Conservation (phyloP, 2,888 invertebrate genomes). For the Cryptocephalus moraei region DNA sequence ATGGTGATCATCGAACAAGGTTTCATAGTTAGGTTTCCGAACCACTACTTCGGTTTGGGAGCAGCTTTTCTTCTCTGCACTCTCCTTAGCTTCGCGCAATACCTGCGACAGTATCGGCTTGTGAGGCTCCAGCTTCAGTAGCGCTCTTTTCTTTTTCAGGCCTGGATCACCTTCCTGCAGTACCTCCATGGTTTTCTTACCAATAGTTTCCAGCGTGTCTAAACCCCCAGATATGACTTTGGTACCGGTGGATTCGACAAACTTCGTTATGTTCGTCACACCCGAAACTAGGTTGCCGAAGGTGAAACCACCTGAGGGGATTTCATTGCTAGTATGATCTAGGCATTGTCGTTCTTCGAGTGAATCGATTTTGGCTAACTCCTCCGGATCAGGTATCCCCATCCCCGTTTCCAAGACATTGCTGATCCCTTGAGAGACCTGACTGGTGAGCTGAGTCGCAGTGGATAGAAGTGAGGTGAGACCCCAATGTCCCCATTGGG, state of each 20-base stretch:
- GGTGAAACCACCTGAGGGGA: conserved; percentile 38
- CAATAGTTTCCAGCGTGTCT: conserved; percentile 85
- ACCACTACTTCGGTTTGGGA: conserved; percentile 40
- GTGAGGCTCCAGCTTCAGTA: conserved; percentile 50
- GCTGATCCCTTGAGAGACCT: conserved; percentile 71
- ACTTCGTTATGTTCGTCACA: conserved; percentile 50
- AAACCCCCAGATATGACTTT: conserved; percentile 66
- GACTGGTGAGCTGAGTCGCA: conserved; percentile 66
- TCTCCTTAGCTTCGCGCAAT: conserved; percentile 62
- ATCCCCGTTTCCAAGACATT: conserved; percentile 71
- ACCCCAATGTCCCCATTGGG: conserved; percentile 65
- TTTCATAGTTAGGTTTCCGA: conserved; percentile 56
- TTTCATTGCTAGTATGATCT: not conserved
- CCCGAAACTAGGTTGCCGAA: conserved; percentile 57
- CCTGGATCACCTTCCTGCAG: conserved; percentile 89
- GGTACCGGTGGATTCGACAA: conserved; percentile 53
- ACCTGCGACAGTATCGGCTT: conserved; percentile 54
- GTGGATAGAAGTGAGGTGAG: conserved; percentile 62
- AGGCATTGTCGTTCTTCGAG: conserved; percentile 17
- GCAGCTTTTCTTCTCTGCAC: conserved; percentile 44
- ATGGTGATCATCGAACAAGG: conserved; percentile 79
- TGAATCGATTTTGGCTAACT: conserved; percentile 49
- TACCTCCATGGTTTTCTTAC: conserved; percentile 91
- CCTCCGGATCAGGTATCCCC: conserved; percentile 74
- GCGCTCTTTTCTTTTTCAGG: conserved; percentile 64